Percentiles rank a stretch among this genome's conserved stretches.
phyloP scores from a whole-genome alignment of 2,113 vertebrate species.

The Enhydra lutris region DNA sequence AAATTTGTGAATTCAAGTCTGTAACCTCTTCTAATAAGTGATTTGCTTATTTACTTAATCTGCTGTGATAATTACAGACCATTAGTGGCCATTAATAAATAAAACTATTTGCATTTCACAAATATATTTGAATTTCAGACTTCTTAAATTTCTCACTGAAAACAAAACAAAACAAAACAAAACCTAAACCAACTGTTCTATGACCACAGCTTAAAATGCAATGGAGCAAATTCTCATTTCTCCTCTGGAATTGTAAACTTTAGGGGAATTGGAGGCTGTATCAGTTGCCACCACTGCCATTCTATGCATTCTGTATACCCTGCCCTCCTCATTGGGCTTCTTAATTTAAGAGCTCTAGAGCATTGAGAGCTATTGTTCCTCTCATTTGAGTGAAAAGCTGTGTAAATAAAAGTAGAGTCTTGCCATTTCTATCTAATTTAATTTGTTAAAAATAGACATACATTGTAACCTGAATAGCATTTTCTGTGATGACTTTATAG shows the following conservation, averaged over 20 bases:
- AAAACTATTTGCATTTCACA: constrained; percentile 62
- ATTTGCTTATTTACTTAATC: constrained; percentile 69
- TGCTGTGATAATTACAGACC: constrained; percentile 55
- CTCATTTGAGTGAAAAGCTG: background rate
- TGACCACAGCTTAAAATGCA: constrained; percentile 10
- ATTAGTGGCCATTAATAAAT: constrained; percentile 67
- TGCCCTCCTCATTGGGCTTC: background rate
- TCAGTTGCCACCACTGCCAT: background rate
- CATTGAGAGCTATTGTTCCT: background rate
- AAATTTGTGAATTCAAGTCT: constrained; percentile 51
- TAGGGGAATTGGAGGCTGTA: background rate
- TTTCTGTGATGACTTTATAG: constrained; percentile 28
- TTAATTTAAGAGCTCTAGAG: constrained; percentile 28
- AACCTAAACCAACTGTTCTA: background rate
- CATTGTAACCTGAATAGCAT: background rate
- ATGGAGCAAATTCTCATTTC: background rate
- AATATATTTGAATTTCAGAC: constrained; percentile 34
- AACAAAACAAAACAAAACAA: constrained; percentile 40
- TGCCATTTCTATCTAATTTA: background rate
- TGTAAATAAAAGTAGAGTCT: background rate
- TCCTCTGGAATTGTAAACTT: background rate
- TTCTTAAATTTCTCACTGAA: background rate
- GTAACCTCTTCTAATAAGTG: constrained; percentile 53
- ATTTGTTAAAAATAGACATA: constrained; percentile 6
- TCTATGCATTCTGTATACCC: background rate